Evolutionary conservation across 2,113 vertebrate species (phyloP), one percentile per base, ranked within the genome.

Genomic region (Saccopteryx bilineata): DNA sequence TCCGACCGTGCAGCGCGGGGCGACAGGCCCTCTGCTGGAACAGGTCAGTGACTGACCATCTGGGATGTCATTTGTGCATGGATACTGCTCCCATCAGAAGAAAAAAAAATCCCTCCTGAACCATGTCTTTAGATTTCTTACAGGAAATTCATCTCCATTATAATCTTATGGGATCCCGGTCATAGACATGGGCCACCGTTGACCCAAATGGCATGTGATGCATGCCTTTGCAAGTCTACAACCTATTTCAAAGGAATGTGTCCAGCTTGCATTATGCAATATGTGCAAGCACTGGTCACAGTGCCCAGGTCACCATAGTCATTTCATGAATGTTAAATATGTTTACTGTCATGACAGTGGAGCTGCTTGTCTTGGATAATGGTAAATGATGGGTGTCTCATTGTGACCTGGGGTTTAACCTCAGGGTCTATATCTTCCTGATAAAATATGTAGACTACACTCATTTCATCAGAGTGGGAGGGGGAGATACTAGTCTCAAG

Each of bases 391-490:
- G 31, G 15, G 14, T 75, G 5, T 83, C 93, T 93, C 86, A 72
- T 76, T 10, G 1, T 18, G 31, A 76, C 60, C 71, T 88, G 31
- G 23, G 63, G 68, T 87, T 95, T 90, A 61, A 92, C 86, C 39
- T 75, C 18, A 52, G 63, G 65, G 52, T 71, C 31, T 90, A 0
- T 58, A 54, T 80, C 58, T 81, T 87, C 2, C 28, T 76, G 58
- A 92, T 95, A 90, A 96, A 95, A 68, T 39, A 65, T 5, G 23
- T 26, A 54, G 12, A 75, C n/a, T 74, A 46, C 15, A 90, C 26
- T 83, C 50, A 66, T 46, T 82, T 46, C 72, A 66, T 28, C 80
- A 94, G 48, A 54, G 12, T 46, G 9, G 58, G 33, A 80, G 24
- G 63, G 0, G 39, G 2, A 83, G 28, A 94, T 19, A 60, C 5